phyloP scores from a whole-genome alignment of 2,888 invertebrate genomes.

The Criorhina ranunculi region DNA sequence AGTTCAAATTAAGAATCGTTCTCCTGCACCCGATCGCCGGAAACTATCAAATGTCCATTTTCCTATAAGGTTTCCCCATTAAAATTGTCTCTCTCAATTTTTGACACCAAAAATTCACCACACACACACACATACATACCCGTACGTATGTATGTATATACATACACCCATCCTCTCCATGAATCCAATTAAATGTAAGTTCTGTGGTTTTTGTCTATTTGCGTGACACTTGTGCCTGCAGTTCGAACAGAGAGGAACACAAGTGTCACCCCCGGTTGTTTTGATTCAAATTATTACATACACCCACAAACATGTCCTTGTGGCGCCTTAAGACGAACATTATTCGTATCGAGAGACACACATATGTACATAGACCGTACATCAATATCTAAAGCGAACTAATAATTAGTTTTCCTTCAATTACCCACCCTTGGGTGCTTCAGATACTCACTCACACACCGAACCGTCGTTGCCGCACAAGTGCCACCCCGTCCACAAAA shows the following conservation, averaged over 20 bases:
- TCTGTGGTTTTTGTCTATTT: constrained; percentile 70
- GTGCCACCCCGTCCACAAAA: not conserved
- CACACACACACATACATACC: not conserved
- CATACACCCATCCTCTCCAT: not conserved
- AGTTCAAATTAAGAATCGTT: constrained; percentile 40
- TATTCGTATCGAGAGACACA: too few species aligned
- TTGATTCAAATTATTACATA: constrained; percentile 60
- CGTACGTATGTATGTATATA: too few species aligned
- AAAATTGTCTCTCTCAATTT: constrained; percentile 45
- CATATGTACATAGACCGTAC: constrained; percentile 11
- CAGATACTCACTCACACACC: constrained; percentile 26
- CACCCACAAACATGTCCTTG: constrained; percentile 48
- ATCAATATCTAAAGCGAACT: constrained; percentile 51
- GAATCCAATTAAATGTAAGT: constrained; percentile 67
- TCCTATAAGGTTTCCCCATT: constrained; percentile 51
- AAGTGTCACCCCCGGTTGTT: constrained; percentile 35
- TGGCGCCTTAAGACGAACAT: constrained; percentile 69
- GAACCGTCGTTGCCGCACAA: not conserved
- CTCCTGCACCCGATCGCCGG: not conserved
- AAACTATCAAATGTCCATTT: constrained; percentile 65
- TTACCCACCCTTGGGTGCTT: constrained; percentile 48
- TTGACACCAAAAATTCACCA: constrained; percentile 27
- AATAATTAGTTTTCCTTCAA: constrained; percentile 75
- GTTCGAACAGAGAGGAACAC: constrained; percentile 20
- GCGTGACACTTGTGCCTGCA: constrained; percentile 66